phyloP scores from a whole-genome alignment of 2,888 invertebrate genomes.

The Axea sp. region DNA sequence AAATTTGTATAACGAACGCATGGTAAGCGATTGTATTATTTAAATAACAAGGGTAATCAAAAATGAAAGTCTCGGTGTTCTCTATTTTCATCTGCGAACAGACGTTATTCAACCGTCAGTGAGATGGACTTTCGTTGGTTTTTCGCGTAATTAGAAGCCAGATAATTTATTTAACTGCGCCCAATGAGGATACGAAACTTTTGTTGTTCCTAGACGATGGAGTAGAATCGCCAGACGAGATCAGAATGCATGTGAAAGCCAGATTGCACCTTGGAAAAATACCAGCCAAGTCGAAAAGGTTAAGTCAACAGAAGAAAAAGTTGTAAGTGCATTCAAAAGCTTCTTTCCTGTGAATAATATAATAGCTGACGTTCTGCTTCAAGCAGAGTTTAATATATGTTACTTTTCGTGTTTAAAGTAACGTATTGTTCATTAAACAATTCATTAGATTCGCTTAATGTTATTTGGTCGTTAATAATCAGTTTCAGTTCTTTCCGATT shows the following conservation, averaged over 20 bases:
- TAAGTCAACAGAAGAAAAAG: conserved; percentile 39
- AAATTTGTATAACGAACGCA: conserved; percentile 15
- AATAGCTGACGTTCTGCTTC: too few relatives aligned
- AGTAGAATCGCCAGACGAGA: conserved; percentile 30
- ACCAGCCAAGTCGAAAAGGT: conserved; percentile 44
- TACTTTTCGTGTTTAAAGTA: too few relatives aligned
- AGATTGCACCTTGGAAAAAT: conserved; percentile 59
- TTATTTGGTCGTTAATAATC: too few relatives aligned
- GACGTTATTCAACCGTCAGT: conserved; percentile 51
- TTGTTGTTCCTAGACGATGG: conserved; percentile 65
- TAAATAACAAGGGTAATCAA: conserved; percentile 48
- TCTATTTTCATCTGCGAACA: conserved; percentile 31
- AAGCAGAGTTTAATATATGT: too few relatives aligned
- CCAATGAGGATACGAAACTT: conserved; percentile 67
- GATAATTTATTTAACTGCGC: conserved; percentile 73
- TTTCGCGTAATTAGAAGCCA: conserved; percentile 72
- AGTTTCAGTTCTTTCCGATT: too few relatives aligned
- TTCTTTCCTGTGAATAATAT: conserved; percentile 34
- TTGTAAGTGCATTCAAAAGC: conserved; percentile 37
- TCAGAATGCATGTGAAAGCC: conserved; percentile 45
- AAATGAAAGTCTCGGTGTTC: conserved; percentile 20
- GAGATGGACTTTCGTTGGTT: conserved; percentile 67
- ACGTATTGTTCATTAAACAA: too few relatives aligned
- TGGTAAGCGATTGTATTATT: conserved; percentile 38
- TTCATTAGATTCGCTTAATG: too few relatives aligned